Percentiles rank a stretch among this genome's conserved stretches.
These are phyloP conservation scores for Noctua pronuba DNA, from an alignment of 2,888 invertebrate species.

Conservation along the genomic window DNA sequence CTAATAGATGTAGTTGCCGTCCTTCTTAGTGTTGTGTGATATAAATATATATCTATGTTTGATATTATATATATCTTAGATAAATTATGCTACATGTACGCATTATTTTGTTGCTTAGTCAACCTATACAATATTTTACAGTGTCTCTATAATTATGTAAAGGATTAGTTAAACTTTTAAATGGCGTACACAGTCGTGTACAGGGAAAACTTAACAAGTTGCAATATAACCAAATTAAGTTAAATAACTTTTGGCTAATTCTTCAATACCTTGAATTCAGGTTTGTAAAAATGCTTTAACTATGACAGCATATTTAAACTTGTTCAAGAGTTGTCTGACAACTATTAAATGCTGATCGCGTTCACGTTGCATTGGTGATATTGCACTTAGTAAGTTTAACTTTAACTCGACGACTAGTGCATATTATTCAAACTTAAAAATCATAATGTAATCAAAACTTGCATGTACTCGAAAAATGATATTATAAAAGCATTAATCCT, in stretches of 20 bases:
- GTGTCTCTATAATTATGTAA: neutral
- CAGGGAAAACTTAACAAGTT: neutral
- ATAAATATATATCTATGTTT: conserved; percentile 14
- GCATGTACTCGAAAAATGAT: neutral
- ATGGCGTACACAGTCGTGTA: neutral
- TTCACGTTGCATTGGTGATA: neutral
- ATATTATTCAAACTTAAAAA: neutral
- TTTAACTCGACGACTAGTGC: neutral
- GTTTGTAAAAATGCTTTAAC: neutral
- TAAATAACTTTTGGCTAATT: neutral
- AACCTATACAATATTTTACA: conserved; percentile 9
- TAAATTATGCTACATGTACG: conserved; percentile 13
- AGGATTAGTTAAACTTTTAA: neutral
- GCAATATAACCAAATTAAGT: neutral
- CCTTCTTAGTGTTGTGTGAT: conserved; percentile 49
- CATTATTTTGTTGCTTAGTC: conserved; percentile 16
- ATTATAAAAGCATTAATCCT: neutral
- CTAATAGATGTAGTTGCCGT: conserved; percentile 42
- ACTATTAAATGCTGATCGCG: neutral
- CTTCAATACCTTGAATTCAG: neutral
- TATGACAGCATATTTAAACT: neutral
- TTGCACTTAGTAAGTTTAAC: neutral
- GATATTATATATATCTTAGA: conserved; percentile 8
- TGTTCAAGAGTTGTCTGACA: neutral
- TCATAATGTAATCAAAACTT: neutral